phyloP scores from a whole-genome alignment of 2,888 invertebrate species.

The Volucella zonaria region DNA sequence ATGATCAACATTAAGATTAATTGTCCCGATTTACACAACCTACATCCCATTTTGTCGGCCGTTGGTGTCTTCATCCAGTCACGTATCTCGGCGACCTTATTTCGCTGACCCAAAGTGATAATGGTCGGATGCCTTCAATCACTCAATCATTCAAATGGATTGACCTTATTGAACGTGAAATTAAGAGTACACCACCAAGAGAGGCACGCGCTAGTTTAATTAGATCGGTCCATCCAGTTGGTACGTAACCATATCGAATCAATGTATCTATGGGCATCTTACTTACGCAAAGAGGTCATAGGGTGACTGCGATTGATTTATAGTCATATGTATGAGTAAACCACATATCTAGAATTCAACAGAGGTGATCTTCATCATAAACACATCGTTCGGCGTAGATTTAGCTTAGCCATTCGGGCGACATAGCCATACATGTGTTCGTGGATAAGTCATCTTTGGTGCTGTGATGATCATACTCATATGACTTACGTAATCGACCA shows the following conservation, averaged over 20 bases:
- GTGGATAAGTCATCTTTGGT: conserved; percentile 3
- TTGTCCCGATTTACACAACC: neutral
- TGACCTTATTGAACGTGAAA: conserved; percentile 20
- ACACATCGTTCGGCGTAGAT: neutral
- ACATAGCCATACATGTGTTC: neutral
- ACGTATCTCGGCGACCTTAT: conserved; percentile 1
- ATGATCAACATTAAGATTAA: conserved; percentile 5
- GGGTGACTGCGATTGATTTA: neutral
- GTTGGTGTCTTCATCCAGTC: conserved; percentile 1
- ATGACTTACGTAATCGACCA: conserved; percentile 28
- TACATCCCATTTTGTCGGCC: conserved; percentile 1
- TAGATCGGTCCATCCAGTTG: neutral
- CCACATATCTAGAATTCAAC: neutral
- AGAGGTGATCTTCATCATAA: conserved; percentile 12
- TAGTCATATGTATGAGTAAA: neutral
- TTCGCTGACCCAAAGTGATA: neutral
- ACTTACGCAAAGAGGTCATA: conserved; percentile 20
- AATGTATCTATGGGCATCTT: conserved; percentile 1
- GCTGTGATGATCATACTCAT: neutral
- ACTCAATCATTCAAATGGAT: neutral
- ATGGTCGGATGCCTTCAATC: neutral
- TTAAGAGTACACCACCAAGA: conserved; percentile 6
- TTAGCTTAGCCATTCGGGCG: neutral
- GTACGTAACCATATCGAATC: neutral
- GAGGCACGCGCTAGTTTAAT: conserved; percentile 28